Percentiles rank a stretch among this genome's conserved stretches.
Conservation (phyloP, 2,888 invertebrate genomes). For the Ectemnius cavifrons region DNA sequence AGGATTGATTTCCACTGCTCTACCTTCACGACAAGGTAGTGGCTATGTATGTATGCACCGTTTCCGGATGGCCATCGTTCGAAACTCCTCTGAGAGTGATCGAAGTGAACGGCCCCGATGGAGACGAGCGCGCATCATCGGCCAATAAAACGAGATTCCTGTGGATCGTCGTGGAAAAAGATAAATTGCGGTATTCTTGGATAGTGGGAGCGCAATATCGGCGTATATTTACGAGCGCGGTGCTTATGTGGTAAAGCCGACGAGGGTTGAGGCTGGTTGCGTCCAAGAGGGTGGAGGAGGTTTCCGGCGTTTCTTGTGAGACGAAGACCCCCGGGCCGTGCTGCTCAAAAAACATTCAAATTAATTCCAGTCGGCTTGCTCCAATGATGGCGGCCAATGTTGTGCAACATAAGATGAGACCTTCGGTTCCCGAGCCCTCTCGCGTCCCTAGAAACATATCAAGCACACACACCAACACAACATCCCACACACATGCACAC, state of each 20-base stretch:
- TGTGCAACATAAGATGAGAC: slow-evolving; percentile 70
- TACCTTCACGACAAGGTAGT: no score
- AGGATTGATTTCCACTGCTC: no score
- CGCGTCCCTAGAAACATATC: slow-evolving; percentile 34
- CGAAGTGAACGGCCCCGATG: slow-evolving; percentile 7
- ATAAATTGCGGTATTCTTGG: slow-evolving; percentile 69
- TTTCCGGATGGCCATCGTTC: slow-evolving; percentile 11
- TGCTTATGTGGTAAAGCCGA: slow-evolving; percentile 43
- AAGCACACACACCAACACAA: slow-evolving; percentile 21
- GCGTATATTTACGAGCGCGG: slow-evolving; percentile 68
- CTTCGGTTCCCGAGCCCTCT: slow-evolving; percentile 30
- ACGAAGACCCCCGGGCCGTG: slow-evolving; percentile 69
- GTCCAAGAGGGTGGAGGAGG: slow-evolving; percentile 38
- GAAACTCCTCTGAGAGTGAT: slow-evolving; percentile 18
- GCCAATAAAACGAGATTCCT: slow-evolving; percentile 60
- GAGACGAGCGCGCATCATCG: slow-evolving; percentile 25
- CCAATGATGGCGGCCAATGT: slow-evolving; percentile 75
- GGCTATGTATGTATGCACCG: no score
- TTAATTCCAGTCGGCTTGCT: slow-evolving; percentile 72
- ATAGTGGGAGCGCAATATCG: slow-evolving; percentile 65
- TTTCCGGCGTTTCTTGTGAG: slow-evolving; percentile 63
- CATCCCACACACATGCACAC: slow-evolving; percentile 19
- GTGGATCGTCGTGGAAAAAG: slow-evolving; percentile 64
- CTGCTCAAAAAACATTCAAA: slow-evolving; percentile 76
- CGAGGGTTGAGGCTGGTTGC: slow-evolving; percentile 30